Evolutionary conservation across 2,113 vertebrate genomes (phyloP).

Genomic region (Zosterops pallidus): DNA sequence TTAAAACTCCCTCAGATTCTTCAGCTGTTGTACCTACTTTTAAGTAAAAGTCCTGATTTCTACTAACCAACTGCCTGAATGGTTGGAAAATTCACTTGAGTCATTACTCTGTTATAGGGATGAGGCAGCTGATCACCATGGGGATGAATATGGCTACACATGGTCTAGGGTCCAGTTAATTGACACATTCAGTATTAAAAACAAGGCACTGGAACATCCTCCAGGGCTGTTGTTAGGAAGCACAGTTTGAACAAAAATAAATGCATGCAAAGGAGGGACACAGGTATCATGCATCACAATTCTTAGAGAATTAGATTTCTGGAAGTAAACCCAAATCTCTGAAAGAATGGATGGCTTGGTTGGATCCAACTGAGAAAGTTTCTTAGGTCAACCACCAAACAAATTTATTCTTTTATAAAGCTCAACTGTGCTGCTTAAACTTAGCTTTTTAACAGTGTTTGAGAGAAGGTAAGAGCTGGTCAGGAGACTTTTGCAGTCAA

Average conservation of each 20-base stretch:
- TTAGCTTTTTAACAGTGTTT: not conserved
- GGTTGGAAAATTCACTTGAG: not conserved
- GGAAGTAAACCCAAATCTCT: not conserved
- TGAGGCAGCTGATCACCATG: not conserved
- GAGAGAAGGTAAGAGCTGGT: not conserved
- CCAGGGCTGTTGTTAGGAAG: not conserved
- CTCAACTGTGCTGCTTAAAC: not conserved
- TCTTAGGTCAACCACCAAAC: not conserved
- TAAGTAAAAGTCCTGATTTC: not conserved
- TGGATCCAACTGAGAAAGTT: not conserved
- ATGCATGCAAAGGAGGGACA: not conserved
- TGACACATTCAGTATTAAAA: not conserved
- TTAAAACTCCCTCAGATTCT: not conserved
- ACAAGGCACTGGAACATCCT: not conserved
- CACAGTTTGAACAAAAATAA: not conserved
- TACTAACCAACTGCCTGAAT: not conserved
- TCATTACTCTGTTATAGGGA: not conserved
- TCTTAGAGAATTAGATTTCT: not conserved
- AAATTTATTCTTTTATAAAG: not conserved
- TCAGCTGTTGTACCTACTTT: not conserved
- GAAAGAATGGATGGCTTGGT: not conserved
- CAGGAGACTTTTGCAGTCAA: not conserved
- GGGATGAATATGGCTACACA: accelerated
- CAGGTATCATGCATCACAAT: not conserved
- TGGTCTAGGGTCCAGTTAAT: not conserved